Conservation (phyloP, 2,113 vertebrate genomes). For the Nyctereutes procyonoides region DNA sequence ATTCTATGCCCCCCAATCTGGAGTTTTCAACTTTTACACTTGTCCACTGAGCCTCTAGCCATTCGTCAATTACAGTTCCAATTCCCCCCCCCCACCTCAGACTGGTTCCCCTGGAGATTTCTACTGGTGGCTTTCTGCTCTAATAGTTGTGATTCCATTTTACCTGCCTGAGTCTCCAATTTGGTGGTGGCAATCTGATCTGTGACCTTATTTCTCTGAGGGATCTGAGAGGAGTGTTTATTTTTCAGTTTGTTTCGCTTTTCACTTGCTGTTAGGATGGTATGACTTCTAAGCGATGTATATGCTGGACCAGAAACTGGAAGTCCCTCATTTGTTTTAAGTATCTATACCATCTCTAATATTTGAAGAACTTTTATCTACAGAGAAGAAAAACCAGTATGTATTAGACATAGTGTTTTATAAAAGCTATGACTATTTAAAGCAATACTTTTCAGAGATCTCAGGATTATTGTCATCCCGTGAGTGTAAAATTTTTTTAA, state of each 20-base stretch:
- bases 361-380: slow-evolving; percentile 7
- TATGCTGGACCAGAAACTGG: background rate
- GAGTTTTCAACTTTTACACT: background rate
- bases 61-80: background rate
- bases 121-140: background rate
- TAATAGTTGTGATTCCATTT: background rate
- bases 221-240: background rate
- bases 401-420: background rate
- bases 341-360: background rate
- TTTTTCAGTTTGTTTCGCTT: slow-evolving; percentile 40
- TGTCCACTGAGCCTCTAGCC: background rate
- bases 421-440: background rate
- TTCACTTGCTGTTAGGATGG: slow-evolving; percentile 6
- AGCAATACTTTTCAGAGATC: background rate
- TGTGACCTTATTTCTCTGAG: slow-evolving; percentile 39
- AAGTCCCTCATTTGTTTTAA: background rate
- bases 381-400: background rate
- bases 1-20: background rate
- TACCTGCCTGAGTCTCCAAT: background rate
- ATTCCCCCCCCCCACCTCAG: background rate
- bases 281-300: background rate
- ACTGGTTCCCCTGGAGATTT: background rate
- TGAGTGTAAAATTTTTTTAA: background rate
- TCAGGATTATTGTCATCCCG: background rate
- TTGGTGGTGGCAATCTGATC: background rate